Evolutionary conservation across 2,888 invertebrate genomes (phyloP), one percentile per base, ranked within the genome.

Genomic region (Ligdia adustata): DNA sequence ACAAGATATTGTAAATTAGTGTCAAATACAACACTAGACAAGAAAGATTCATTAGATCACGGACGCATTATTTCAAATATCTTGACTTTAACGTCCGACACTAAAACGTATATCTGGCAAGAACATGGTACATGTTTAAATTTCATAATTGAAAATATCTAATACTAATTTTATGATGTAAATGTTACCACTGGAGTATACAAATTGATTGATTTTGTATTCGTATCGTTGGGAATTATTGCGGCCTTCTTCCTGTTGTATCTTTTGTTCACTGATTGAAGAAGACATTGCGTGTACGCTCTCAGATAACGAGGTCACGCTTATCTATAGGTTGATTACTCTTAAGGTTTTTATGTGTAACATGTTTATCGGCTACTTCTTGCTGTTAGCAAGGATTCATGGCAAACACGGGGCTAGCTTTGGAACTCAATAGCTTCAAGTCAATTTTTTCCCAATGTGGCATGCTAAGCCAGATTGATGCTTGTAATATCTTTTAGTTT

Each of bases 221-320:
- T 52, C 40, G 35, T 47, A 49, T 47, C 49, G 55, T 55, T 48
- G 33, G 41, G 32, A 41, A 47, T 51, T 51, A 49, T 52, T 49
- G 44, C 26, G 31, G 43, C 40, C 49, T 60, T 64, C 56, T 66
- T 69, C 63, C 63, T 64, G 60, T 59, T 66, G 61, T 60, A 57
- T 70, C 65, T 64, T 62, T 60, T 65, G 63, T 64, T 63, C 59
- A 62, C 61, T 68, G 65, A 66, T 69, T 69, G 62, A n/a, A n/a
- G 60, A 65, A 69, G 61, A 71, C 71, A 60, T 72, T 69, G 69
- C 70, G 66, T 73, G 66, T 73, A 71, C 63, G 38, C 71, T 62
- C 66, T 69, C 57, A 69, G 79, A 82, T 82, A 79, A 75, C 66
- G 72, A 73, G 80, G 82, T 80, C 80, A 75, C 66, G 62, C 63